Conservation (phyloP, 2,888 invertebrate genomes). For the Lithophane ornitopus region DNA sequence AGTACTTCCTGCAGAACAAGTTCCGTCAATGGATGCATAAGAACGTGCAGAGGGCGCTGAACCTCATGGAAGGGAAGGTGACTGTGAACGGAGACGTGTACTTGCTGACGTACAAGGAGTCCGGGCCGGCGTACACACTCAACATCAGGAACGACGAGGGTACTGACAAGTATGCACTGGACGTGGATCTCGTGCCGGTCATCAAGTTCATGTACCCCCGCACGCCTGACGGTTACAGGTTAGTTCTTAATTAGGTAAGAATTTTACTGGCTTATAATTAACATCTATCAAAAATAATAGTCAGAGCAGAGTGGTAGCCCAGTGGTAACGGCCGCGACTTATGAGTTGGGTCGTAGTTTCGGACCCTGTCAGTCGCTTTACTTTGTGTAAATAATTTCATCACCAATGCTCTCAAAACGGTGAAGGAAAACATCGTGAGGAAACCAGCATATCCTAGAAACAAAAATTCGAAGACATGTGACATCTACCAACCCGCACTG, state of each 20-base stretch:
- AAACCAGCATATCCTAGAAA: too few species aligned
- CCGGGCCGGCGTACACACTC: conserved; percentile 91
- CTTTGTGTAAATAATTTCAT: too few species aligned
- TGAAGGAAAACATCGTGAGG: too few species aligned
- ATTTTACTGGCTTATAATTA: not conserved
- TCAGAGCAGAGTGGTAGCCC: too few species aligned
- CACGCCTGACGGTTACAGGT: conserved; percentile 84
- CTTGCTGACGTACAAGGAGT: conserved; percentile 79
- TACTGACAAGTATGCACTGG: conserved; percentile 77
- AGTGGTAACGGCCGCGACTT: too few species aligned
- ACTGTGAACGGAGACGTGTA: conserved; percentile 77
- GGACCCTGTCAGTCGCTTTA: too few species aligned
- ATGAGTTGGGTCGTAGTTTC: too few species aligned
- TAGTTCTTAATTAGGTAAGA: conserved; percentile 18
- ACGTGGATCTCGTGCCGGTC: conserved; percentile 90
- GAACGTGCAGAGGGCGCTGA: conserved; percentile 84
- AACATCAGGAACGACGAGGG: conserved; percentile 76
- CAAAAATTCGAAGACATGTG: too few species aligned
- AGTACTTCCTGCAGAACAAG: conserved; percentile 86
- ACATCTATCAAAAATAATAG: not conserved
- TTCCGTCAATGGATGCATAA: conserved; percentile 90
- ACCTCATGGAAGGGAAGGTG: conserved; percentile 77
- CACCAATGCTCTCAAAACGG: too few species aligned
- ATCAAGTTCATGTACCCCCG: conserved; percentile 84
- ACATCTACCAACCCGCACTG: too few species aligned